Percentiles rank a stretch among this genome's conserved stretches.
Conservation (phyloP, 2,888 invertebrate species). For the Zygogramma bicolorata region DNA sequence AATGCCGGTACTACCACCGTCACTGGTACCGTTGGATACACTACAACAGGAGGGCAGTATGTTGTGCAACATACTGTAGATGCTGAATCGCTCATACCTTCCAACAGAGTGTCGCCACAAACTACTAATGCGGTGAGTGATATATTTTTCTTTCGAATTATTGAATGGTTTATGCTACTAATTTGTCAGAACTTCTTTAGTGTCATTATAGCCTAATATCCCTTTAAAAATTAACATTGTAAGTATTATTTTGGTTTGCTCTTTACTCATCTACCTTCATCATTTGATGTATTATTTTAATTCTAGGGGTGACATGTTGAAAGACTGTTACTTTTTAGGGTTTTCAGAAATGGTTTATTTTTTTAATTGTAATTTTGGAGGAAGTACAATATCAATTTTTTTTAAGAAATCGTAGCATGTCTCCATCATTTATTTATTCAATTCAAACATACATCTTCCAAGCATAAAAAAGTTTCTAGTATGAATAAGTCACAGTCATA, state of each 20-base stretch:
- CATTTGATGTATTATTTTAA: neutral
- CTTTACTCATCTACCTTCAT: no score
- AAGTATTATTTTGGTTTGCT: neutral
- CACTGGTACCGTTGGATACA: constrained; percentile 64
- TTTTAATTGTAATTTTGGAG: no score
- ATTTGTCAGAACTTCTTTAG: neutral
- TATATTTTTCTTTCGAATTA: neutral
- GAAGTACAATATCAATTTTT: no score
- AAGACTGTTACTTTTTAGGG: no score
- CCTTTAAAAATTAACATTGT: neutral
- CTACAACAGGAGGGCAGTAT: constrained; percentile 71
- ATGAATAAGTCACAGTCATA: no score
- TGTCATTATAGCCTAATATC: no score
- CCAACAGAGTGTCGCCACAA: constrained; percentile 76
- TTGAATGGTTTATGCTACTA: neutral
- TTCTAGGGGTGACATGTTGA: no score
- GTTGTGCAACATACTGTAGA: constrained; percentile 79
- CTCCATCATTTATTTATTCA: no score
- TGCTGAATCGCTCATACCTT: constrained; percentile 72
- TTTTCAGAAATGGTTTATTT: no score
- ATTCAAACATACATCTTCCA: no score
- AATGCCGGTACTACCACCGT: constrained; percentile 75
- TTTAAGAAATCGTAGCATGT: no score
- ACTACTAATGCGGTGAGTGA: constrained; percentile 76
- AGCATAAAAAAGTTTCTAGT: no score